phyloP scores from a whole-genome alignment of 1,140 invertebrate species.

The Paralvinella palmiformis region DNA sequence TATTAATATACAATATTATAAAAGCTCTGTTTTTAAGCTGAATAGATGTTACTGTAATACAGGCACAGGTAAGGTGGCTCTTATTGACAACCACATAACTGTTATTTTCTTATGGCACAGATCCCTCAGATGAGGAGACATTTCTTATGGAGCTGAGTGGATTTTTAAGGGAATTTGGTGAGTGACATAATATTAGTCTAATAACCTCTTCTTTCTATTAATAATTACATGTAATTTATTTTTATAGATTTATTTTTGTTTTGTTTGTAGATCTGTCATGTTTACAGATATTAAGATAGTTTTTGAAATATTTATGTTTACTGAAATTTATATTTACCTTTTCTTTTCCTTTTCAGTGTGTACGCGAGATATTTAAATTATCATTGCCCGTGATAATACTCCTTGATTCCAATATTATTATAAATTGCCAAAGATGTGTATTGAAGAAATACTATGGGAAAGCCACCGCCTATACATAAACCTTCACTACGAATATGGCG shows the following conservation, averaged over 20 bases:
- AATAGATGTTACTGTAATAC: background rate
- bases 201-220: background rate
- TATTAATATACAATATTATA: background rate
- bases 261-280: background rate
- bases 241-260: background rate
- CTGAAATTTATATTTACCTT: background rate
- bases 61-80: background rate
- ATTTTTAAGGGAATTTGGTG: constrained; percentile 77
- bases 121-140: constrained; percentile 65
- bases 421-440: no score
- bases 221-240: background rate
- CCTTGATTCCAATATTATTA: no score
- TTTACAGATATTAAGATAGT: background rate
- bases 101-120: background rate
- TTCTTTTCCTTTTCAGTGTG: background rate
- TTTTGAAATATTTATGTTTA: background rate
- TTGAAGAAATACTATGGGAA: no score
- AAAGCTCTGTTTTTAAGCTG: background rate
- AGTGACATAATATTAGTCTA: constrained; percentile 7
- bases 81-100: background rate
- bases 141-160: constrained; percentile 82
- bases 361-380: no score
- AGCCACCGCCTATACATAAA: no score
- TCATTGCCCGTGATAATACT: no score
- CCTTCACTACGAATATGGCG: no score